Evolutionary conservation across 2,888 invertebrate species (phyloP).

Genomic region (Pollenia amentaria): DNA sequence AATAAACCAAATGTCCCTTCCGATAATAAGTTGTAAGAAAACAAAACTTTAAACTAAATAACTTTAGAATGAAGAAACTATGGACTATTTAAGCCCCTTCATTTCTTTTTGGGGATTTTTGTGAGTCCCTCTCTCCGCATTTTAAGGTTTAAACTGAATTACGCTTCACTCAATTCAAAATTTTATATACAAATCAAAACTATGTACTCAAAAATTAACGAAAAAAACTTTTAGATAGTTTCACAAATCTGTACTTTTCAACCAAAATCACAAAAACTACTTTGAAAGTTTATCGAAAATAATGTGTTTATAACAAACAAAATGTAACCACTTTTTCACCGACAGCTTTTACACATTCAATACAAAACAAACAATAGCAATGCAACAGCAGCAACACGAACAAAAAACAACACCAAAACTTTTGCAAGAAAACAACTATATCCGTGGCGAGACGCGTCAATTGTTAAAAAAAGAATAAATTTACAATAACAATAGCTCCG

Average conservation of each 20-base stretch:
- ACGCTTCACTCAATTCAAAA: too few relatives aligned
- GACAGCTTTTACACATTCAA: conserved; percentile 38
- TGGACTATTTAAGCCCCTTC: too few relatives aligned
- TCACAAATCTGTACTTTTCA: not conserved
- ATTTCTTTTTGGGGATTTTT: too few relatives aligned
- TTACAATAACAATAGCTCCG: conserved; percentile 49
- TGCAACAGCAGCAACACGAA: conserved; percentile 32
- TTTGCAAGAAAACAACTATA: conserved; percentile 65
- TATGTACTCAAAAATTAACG: too few relatives aligned
- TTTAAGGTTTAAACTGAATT: too few relatives aligned
- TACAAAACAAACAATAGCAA: conserved; percentile 41
- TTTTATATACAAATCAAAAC: too few relatives aligned
- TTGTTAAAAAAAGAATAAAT: conserved; percentile 61
- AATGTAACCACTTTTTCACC: conserved; percentile 43
- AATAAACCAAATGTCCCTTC: too few relatives aligned
- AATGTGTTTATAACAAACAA: conserved; percentile 69
- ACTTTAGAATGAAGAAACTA: too few relatives aligned
- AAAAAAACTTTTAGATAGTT: not conserved
- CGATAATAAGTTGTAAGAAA: too few relatives aligned
- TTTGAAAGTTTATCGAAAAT: conserved; percentile 64
- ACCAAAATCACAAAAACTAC: conserved; percentile 34
- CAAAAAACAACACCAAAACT: conserved; percentile 7
- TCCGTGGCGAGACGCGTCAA: conserved; percentile 74
- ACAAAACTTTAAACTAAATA: too few relatives aligned
- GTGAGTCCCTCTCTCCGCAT: too few relatives aligned